Conservation (phyloP, 2,888 invertebrate species). For the Carpatolechia fugitivella region DNA sequence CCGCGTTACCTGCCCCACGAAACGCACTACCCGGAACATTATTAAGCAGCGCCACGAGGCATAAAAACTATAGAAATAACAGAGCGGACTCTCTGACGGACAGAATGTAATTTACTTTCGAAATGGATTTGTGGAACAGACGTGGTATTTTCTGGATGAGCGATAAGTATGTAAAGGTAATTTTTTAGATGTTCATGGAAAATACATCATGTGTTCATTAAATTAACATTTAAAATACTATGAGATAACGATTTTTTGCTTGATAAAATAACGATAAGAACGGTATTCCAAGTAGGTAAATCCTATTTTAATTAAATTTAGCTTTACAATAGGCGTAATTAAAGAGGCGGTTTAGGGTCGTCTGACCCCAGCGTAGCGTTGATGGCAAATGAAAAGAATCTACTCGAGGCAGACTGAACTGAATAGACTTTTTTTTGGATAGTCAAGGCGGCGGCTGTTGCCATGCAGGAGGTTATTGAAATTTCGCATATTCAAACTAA, state of each 20-base stretch:
- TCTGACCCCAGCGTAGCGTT: background rate
- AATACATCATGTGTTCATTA: background rate
- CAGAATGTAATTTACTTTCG: constrained; percentile 50
- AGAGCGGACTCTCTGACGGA: constrained; percentile 43
- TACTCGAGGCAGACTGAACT: background rate
- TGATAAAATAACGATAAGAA: too few relatives aligned
- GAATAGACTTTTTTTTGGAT: constrained; percentile 5
- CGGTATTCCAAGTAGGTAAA: too few relatives aligned
- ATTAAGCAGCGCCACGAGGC: constrained; percentile 64
- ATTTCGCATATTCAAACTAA: background rate
- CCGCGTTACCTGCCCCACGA: constrained; percentile 57
- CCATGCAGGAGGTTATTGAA: background rate
- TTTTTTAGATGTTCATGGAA: background rate
- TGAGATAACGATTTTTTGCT: background rate
- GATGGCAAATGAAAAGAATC: background rate
- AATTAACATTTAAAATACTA: background rate
- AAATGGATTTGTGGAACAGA: constrained; percentile 44
- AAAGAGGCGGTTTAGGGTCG: constrained; percentile 1
- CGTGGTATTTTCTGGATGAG: constrained; percentile 12
- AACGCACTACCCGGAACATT: constrained; percentile 69
- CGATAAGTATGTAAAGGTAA: background rate
- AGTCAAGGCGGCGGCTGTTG: constrained; percentile 3
- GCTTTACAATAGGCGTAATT: background rate
- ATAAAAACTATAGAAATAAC: constrained; percentile 61
- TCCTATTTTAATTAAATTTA: background rate